phyloP scores from a whole-genome alignment of 2,113 vertebrate genomes.

The Lamprotornis superbus region DNA sequence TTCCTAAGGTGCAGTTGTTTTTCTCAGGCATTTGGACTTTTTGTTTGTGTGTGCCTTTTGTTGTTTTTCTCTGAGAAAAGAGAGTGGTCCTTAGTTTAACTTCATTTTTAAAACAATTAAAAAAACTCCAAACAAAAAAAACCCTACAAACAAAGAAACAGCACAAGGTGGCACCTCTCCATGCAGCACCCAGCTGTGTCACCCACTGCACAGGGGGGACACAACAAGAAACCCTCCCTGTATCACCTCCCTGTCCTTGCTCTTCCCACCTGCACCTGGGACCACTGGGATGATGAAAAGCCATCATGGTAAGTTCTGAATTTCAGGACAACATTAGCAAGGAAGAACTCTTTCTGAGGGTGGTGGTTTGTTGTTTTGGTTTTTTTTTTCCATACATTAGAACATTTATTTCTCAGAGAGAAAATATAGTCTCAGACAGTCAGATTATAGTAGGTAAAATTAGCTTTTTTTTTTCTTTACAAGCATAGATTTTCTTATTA shows the following conservation, averaged over 20 bases:
- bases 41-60: background rate
- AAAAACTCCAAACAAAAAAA: background rate
- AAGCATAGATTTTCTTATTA: slow-evolving; percentile 88
- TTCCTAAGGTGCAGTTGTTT: slow-evolving; percentile 12
- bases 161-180: background rate
- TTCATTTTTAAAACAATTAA: background rate
- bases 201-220: background rate
- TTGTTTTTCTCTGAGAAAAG: background rate
- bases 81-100: background rate
- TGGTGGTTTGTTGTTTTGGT: background rate
- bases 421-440: slow-evolving; percentile 91
- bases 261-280: background rate
- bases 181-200: background rate
- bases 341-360: background rate
- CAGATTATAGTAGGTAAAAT: slow-evolving; percentile 91
- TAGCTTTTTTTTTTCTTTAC: slow-evolving; percentile 86
- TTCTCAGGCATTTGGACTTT: slow-evolving; percentile 10
- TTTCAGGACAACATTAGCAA: background rate
- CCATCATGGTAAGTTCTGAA: background rate
- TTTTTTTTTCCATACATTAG: slow-evolving; percentile 69
- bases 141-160: background rate
- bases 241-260: background rate
- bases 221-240: background rate
- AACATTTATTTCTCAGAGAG: slow-evolving; percentile 93
- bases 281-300: background rate